Evolutionary conservation across 2,797 vertebrate species (phyloP).

Genomic region (Eulemur coronatus): DNA sequence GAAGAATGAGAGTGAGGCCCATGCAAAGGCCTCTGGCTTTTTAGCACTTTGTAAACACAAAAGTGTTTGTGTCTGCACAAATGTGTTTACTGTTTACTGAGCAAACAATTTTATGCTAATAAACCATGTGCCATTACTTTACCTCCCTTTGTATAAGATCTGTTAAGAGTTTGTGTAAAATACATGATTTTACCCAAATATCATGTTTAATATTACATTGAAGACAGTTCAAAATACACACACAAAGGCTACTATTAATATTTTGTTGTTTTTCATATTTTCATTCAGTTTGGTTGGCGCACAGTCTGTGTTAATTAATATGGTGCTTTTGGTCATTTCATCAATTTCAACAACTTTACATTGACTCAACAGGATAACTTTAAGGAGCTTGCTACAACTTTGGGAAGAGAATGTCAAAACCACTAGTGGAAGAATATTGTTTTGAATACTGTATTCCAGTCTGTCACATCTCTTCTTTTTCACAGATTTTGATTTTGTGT

Average conservation of each 20-base stretch:
- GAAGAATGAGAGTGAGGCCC: not conserved
- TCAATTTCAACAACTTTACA: conserved; percentile 54
- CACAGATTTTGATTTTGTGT: conserved; percentile 71
- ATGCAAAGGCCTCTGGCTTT: not conserved
- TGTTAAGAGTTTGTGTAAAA: conserved; percentile 79
- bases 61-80: not conserved
- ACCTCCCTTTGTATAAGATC: conserved; percentile 77
- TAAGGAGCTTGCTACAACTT: conserved; percentile 52
- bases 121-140: conserved; percentile 73
- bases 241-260: not conserved
- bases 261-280: conserved; percentile 66
- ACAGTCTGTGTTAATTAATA: conserved; percentile 47
- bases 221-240: conserved; percentile 70
- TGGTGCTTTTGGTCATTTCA: conserved; percentile 57
- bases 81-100: not conserved
- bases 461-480: conserved; percentile 69
- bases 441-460: conserved; percentile 73
- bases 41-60: not conserved
- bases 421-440: conserved; percentile 59
- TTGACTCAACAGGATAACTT: conserved; percentile 62
- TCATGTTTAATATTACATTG: conserved; percentile 71
- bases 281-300: conserved; percentile 66
- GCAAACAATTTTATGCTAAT: conserved; percentile 58
- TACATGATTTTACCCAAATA: conserved; percentile 77
- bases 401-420: conserved; percentile 54